These are phyloP conservation scores for Brachyptera risi DNA, from an alignment of 2,888 invertebrate species.

Conservation along the genomic window DNA sequence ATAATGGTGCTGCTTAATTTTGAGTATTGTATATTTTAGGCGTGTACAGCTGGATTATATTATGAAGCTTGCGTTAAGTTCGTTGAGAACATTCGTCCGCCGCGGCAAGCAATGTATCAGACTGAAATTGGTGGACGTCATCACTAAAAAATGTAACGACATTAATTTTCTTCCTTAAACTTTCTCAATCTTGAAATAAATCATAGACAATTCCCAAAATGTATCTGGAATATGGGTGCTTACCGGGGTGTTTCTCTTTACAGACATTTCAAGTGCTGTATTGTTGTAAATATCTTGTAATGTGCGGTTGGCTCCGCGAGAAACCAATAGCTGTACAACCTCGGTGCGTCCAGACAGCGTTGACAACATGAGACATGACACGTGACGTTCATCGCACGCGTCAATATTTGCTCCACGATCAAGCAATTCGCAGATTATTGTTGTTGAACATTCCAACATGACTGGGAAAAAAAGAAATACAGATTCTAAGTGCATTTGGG, in stretches of 20 bases:
- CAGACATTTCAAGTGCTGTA: slow-evolving; percentile 34
- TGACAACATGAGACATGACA: slow-evolving; percentile 30
- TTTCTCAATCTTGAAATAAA: no score
- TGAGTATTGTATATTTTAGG: no score
- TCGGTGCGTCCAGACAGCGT: slow-evolving; percentile 22
- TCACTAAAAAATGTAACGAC: no score
- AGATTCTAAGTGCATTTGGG: not conserved
- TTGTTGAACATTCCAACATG: slow-evolving; percentile 31
- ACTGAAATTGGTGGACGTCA: no score
- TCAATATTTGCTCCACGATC: slow-evolving; percentile 33
- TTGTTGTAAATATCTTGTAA: slow-evolving; percentile 33
- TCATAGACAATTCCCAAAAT: no score
- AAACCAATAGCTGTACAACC: slow-evolving; percentile 33
- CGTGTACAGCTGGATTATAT: no score
- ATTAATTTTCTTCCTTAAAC: no score
- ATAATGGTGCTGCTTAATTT: no score
- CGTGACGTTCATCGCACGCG: slow-evolving; percentile 20
- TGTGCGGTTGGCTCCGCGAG: slow-evolving; percentile 33
- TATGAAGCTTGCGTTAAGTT: no score
- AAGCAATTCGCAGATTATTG: slow-evolving; percentile 29
- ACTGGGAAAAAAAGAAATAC: slow-evolving; percentile 23
- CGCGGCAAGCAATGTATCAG: no score
- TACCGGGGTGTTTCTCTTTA: slow-evolving; percentile 20
- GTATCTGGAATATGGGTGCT: not conserved
- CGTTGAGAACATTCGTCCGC: no score